Percentiles rank a stretch among this genome's conserved stretches.
Evolutionary conservation across 2,797 vertebrate genomes (phyloP).

Genomic region (Hydrophis major): DNA sequence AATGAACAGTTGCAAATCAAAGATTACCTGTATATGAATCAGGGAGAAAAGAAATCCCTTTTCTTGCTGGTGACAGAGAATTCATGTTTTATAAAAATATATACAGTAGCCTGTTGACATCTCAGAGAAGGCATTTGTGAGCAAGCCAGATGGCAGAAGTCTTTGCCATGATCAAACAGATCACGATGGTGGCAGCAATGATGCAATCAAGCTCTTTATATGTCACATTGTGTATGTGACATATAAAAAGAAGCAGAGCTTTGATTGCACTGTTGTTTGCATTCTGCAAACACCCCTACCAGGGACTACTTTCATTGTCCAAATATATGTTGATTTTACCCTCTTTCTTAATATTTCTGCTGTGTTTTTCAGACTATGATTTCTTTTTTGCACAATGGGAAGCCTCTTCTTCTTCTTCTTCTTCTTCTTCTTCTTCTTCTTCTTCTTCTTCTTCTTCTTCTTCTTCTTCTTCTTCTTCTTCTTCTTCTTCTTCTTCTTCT

Average conservation of each 20-base stretch:
- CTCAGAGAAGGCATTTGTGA: neutral
- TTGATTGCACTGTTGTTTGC: neutral
- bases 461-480: too few species aligned
- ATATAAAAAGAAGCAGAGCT: neutral
- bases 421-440: too few species aligned
- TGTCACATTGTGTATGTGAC: neutral
- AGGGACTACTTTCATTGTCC: neutral
- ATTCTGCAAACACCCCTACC: neutral
- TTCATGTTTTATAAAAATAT: neutral
- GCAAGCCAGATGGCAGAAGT: neutral
- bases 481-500: neutral
- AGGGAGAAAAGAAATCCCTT: neutral
- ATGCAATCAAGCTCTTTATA: neutral
- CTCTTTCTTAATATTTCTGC: neutral
- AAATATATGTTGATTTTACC: neutral
- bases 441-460: rapidly evolving
- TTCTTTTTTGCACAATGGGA: neutral
- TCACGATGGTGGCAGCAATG: neutral
- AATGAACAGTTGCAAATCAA: neutral
- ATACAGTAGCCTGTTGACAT: neutral
- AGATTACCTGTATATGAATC: neutral
- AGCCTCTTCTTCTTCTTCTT: neutral
- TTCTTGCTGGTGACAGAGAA: neutral
- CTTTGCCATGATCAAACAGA: neutral
- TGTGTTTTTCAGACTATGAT: neutral